Evolutionary conservation across 2,113 vertebrate species (phyloP), one percentile per base, ranked within the genome.

Genomic region (Sitta europaea): DNA sequence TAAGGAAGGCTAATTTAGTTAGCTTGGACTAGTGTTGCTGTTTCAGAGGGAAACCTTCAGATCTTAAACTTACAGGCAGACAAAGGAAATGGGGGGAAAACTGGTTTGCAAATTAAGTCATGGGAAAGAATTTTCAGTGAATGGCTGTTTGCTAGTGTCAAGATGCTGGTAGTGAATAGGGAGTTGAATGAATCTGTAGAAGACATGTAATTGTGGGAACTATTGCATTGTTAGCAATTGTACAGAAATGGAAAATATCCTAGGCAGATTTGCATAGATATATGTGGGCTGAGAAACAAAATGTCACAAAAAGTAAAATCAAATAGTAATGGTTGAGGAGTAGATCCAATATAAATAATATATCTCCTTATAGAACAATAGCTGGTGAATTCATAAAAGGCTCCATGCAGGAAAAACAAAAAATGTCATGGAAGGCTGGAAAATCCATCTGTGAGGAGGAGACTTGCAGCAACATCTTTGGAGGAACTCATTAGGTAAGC

Each of bases 51-150:
- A 95, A 93, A 86, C 42, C 23, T 74, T 90, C 58, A 48, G 36
- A 57, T 15, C 24, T 93, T 76, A 51, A 91, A 76, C 5, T 73
- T 92, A 48, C 5, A 82, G 58, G 40, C 71, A 51, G 78, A 77
- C 40, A 96, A 88, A 90, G 88, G 93, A 95, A 95, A 93, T 63
- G 33, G 53, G 63, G 83, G 92, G n/a, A 95, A 90, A 92, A 88
- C 25, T 58, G 90, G 77, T 96, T 96, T 90, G 51, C 88, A 93
- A 93, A 82, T 59, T 94, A 90, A 93, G 93, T 96, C 93, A 88
- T 97, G 93, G 96, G 93, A 96, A 97, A 96, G 93, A 71, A 36
- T 45, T 63, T 92, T 36, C 66, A 65, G 48, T 65, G 61, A 94
- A 91, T 0, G 72, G 36, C 48, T 95, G 63, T 88, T 94, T 77